Conservation (phyloP, 2,888 invertebrate species). For the Calliphora vomitoria region DNA sequence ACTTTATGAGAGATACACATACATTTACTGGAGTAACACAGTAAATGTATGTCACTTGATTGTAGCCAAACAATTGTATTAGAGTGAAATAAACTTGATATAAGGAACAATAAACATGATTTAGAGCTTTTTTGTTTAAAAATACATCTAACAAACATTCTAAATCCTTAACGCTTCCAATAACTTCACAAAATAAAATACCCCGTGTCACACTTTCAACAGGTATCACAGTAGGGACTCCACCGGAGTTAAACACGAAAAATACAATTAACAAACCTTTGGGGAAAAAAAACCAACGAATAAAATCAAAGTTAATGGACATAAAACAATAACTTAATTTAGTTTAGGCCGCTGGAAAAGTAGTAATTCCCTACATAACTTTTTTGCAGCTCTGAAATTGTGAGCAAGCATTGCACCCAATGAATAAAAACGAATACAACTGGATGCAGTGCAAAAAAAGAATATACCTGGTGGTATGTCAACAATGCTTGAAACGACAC, state of each 20-base stretch:
- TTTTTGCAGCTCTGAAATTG: constrained; percentile 45
- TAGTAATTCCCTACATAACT: constrained; percentile 68
- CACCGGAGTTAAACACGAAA: constrained; percentile 27
- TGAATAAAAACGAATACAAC: constrained; percentile 30
- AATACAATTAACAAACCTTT: constrained; percentile 47
- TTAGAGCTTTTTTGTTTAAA: too few species aligned
- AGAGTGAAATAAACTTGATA: too few species aligned
- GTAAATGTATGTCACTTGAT: too few species aligned
- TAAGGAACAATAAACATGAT: too few species aligned
- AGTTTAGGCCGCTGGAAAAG: constrained; percentile 75
- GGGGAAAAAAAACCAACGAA: constrained; percentile 1
- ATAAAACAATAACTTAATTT: constrained; percentile 82
- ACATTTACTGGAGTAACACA: too few species aligned
- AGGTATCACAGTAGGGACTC: constrained; percentile 55
- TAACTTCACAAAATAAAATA: background rate
- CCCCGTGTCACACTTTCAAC: constrained; percentile 17
- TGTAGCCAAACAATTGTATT: too few species aligned
- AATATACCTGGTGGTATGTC: constrained; percentile 80
- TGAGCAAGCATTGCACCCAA: constrained; percentile 32
- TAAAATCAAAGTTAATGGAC: constrained; percentile 66
- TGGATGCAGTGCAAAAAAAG: constrained; percentile 26
- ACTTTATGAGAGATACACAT: too few species aligned
- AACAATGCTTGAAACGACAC: constrained; percentile 75
- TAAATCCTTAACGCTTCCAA: constrained; percentile 5
- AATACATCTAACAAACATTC: background rate